Evolutionary conservation across 2,113 vertebrate species (phyloP).

Genomic region (Oryzias javanicus): DNA sequence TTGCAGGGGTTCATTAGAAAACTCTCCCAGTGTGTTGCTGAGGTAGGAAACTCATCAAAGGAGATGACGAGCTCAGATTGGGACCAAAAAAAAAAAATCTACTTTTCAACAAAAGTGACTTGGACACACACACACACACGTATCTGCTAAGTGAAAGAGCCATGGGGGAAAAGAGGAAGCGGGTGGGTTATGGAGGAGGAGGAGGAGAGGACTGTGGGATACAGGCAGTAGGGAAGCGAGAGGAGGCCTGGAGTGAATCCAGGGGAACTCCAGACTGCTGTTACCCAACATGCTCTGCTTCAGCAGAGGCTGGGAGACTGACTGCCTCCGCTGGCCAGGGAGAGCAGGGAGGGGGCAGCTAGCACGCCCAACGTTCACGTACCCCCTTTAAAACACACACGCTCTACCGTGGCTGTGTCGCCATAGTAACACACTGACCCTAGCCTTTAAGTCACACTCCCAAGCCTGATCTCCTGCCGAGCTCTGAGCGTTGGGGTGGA

Average conservation of each 20-base stretch:
- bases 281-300: conserved; percentile 70
- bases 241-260: conserved; percentile 72
- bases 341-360: conserved; percentile 10
- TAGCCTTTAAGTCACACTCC: conserved; percentile 52
- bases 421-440: conserved; percentile 76
- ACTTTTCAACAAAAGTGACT: conserved; percentile 29
- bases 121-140: conserved; percentile 27
- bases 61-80: conserved; percentile 33
- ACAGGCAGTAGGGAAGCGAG: conserved; percentile 57
- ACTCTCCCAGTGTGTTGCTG: conserved; percentile 5
- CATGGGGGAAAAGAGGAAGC: conserved; percentile 46
- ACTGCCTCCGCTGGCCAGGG: conserved; percentile 31
- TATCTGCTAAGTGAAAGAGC: conserved; percentile 36
- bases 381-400: conserved; percentile 13
- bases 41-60: conserved; percentile 33
- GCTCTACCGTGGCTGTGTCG: conserved; percentile 32
- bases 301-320: conserved; percentile 56
- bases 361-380: conserved; percentile 7
- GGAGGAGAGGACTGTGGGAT: conserved; percentile 54
- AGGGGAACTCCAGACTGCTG: conserved; percentile 80
- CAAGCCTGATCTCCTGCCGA: conserved; percentile 42
- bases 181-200: conserved; percentile 43
- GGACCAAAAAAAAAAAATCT: conserved; percentile 57
- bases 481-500: conserved; percentile 52
- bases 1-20: conserved; percentile 26